Conservation (phyloP, 2,888 invertebrate species). For the Orthosia incerta region DNA sequence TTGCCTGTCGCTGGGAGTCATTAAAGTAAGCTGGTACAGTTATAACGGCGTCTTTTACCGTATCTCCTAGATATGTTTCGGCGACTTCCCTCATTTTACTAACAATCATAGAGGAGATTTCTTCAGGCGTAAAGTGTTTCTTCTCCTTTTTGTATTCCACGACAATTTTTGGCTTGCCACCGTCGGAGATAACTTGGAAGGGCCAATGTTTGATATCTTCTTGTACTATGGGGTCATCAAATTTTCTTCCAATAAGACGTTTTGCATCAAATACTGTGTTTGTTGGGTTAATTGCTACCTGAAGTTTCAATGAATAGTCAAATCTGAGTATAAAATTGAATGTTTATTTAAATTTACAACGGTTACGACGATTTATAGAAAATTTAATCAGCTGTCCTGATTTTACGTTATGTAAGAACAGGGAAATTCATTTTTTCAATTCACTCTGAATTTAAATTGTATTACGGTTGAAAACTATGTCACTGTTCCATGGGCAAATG, state of each 20-base stretch:
- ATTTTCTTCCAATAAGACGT: constrained; percentile 95
- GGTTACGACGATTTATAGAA: too few species aligned
- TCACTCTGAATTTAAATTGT: too few species aligned
- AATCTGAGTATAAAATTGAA: neutral
- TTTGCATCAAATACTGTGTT: constrained; percentile 96
- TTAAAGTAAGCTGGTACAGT: constrained; percentile 97
- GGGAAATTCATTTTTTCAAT: too few species aligned
- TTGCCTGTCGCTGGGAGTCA: constrained; percentile 95
- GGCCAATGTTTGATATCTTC: constrained; percentile 97
- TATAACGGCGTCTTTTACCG: constrained; percentile 94
- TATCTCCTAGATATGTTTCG: constrained; percentile 94
- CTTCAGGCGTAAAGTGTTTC: constrained; percentile 95
- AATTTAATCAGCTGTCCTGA: too few species aligned
- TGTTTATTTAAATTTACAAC: neutral
- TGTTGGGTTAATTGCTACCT: constrained; percentile 95
- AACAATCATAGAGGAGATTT: constrained; percentile 96
- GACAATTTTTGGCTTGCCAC: constrained; percentile 94
- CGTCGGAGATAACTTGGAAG: constrained; percentile 93
- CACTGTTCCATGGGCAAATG: too few species aligned
- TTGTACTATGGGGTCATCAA: constrained; percentile 94
- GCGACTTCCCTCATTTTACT: constrained; percentile 96
- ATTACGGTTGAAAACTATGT: too few species aligned
- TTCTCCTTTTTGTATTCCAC: constrained; percentile 94
- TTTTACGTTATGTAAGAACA: too few species aligned
- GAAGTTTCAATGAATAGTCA: constrained; percentile 54